These are phyloP conservation scores for Hormaphis cornu DNA, from an alignment of 1,140 invertebrate species.

Conservation along the genomic window DNA sequence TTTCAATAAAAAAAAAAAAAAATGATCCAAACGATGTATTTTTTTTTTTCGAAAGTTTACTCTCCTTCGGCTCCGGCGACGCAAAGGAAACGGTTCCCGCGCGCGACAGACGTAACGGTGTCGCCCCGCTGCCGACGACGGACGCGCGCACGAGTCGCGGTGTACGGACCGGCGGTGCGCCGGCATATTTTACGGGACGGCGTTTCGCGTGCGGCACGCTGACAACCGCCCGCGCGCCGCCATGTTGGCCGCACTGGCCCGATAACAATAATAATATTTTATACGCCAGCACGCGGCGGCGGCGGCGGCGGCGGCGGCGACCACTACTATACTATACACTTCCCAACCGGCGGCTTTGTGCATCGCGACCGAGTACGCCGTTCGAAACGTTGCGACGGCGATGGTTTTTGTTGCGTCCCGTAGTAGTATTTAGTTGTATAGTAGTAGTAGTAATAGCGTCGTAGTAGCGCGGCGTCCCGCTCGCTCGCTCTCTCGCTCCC, in stretches of 20 bases:
- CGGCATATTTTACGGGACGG: too few species aligned
- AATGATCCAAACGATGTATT: too few species aligned
- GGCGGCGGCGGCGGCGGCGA: conserved; percentile 15
- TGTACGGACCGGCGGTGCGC: too few species aligned
- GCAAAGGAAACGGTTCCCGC: too few species aligned
- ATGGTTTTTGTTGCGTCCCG: not conserved
- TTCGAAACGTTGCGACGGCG: conserved; percentile 29
- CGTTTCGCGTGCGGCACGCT: not conserved
- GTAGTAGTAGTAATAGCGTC: too few species aligned
- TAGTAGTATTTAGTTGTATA: too few species aligned
- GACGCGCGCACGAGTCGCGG: too few species aligned
- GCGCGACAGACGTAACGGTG: too few species aligned
- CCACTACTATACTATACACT: not conserved
- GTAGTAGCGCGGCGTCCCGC: not conserved
- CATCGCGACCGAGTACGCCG: conserved; percentile 26
- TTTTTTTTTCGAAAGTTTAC: too few species aligned
- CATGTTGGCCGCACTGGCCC: conserved; percentile 23
- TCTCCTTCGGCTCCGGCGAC: too few species aligned
- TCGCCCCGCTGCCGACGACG: too few species aligned
- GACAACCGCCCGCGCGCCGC: not conserved
- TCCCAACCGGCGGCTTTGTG: not conserved
- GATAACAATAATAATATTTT: conserved; percentile 32
- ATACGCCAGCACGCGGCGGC: conserved; percentile 18
- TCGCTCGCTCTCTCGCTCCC: not conserved
- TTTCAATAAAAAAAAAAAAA: too few species aligned